Evolutionary conservation across 2,113 vertebrate species (phyloP).

Genomic region (Fregata magnificens): DNA sequence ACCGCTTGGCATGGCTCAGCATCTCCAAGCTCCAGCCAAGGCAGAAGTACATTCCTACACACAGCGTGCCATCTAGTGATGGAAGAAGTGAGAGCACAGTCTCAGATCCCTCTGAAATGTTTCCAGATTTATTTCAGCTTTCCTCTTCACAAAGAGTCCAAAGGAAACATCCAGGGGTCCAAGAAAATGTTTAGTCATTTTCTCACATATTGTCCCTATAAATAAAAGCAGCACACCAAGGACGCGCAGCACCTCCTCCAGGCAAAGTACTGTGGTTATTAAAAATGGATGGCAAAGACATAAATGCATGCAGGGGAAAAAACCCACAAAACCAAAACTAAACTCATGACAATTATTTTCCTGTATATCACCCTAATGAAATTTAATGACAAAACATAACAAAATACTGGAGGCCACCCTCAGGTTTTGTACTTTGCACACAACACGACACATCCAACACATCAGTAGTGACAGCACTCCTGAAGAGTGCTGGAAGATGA

Average conservation of each 20-base stretch:
- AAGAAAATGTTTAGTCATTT: fast-evolving
- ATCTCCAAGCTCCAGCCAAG: neutral
- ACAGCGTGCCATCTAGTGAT: slow-evolving; percentile 64
- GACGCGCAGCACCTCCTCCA: too few species aligned
- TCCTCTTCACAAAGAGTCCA: fast-evolving
- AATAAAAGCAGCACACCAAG: neutral
- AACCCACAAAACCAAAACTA: fast-evolving
- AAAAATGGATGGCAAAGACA: neutral
- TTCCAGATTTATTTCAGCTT: neutral
- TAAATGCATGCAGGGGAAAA: fast-evolving
- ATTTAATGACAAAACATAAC: neutral
- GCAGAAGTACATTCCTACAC: neutral
- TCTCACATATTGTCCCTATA: fast-evolving
- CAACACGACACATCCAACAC: fast-evolving
- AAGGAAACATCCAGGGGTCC: neutral
- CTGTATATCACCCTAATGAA: neutral
- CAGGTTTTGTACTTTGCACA: fast-evolving
- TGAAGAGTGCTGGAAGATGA: neutral
- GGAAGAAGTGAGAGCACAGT: neutral
- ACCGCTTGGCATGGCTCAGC: neutral
- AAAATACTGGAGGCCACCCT: neutral
- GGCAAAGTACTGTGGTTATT: neutral
- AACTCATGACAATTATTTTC: neutral
- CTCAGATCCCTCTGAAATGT: neutral
- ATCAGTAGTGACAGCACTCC: fast-evolving